A percentile compares a stretch with the other conserved stretches of the same genome.
Conservation (phyloP, 2,113 vertebrate species). For the Motacilla alba region DNA sequence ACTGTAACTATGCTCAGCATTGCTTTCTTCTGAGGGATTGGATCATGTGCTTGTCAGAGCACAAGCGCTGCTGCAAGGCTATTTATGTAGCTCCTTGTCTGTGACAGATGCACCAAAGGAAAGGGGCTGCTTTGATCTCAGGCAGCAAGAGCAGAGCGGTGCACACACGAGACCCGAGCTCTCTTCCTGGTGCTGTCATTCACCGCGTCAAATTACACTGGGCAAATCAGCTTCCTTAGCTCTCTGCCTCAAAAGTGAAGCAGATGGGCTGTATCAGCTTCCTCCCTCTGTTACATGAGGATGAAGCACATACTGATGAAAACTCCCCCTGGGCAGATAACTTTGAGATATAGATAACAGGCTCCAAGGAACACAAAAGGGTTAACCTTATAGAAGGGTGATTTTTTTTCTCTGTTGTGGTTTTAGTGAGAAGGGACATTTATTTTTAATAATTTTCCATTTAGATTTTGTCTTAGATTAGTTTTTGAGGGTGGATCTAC, state of each 20-base stretch:
- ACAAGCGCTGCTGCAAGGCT: not conserved
- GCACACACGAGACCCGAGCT: not conserved
- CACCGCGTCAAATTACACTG: rapidly evolving
- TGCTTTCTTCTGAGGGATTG: not conserved
- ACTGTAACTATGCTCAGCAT: not conserved
- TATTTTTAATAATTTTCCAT: not conserved
- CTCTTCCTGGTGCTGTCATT: not conserved
- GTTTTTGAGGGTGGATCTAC: not conserved
- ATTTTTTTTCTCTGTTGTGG: not conserved
- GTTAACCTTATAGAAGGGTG: not conserved
- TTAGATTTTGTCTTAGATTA: not conserved
- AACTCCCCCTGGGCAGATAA: not conserved
- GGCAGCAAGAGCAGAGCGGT: not conserved
- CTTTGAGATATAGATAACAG: not conserved
- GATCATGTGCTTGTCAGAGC: not conserved
- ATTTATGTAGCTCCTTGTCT: not conserved
- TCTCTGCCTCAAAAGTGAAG: not conserved
- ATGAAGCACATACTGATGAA: not conserved
- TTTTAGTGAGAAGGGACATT: not conserved
- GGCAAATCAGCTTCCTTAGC: not conserved
- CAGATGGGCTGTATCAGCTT: slow-evolving; percentile 4
- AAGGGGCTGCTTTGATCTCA: not conserved
- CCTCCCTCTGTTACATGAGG: not conserved
- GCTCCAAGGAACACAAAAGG: not conserved
- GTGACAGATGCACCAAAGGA: not conserved